Percentiles rank a stretch among this genome's conserved stretches.
Conservation (phyloP, 2,113 vertebrate genomes). For the Mormyrus lacerda region DNA sequence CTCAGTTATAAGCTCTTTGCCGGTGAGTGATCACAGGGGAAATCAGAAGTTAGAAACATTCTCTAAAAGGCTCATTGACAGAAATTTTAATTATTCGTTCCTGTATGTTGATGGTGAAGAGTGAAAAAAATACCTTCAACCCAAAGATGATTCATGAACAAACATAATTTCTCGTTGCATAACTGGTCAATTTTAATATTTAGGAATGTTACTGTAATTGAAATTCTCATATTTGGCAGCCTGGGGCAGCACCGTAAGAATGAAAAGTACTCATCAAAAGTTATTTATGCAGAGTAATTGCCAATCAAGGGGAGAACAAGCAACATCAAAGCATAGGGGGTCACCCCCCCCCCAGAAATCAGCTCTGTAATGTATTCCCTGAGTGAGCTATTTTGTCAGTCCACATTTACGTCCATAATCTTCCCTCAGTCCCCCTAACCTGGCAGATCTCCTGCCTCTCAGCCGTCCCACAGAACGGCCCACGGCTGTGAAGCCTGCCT, state of each 20-base stretch:
- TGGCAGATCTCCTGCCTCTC: slow-evolving; percentile 41
- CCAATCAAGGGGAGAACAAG: slow-evolving; percentile 34
- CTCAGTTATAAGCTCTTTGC: neutral
- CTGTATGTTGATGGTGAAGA: neutral
- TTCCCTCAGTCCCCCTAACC: slow-evolving; percentile 31
- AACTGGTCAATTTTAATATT: neutral
- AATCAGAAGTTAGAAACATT: neutral
- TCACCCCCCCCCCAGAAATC: slow-evolving; percentile 38
- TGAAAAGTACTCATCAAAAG: slow-evolving; percentile 16
- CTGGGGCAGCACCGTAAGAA: neutral
- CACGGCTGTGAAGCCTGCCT: slow-evolving; percentile 40
- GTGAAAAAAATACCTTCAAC: neutral
- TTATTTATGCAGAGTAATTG: slow-evolving; percentile 27
- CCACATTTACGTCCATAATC: slow-evolving; percentile 47
- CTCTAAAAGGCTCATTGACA: neutral
- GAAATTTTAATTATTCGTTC: neutral
- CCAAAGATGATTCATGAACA: neutral
- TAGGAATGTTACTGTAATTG: neutral
- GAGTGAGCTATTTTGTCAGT: slow-evolving; percentile 62
- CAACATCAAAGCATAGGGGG: slow-evolving; percentile 33
- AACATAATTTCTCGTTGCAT: neutral
- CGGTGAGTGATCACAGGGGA: neutral
- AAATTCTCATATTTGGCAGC: neutral
- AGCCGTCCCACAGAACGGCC: slow-evolving; percentile 33
- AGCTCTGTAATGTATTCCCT: slow-evolving; percentile 44